phyloP scores from a whole-genome alignment of 2,113 vertebrate species.

The Pipa parva region DNA sequence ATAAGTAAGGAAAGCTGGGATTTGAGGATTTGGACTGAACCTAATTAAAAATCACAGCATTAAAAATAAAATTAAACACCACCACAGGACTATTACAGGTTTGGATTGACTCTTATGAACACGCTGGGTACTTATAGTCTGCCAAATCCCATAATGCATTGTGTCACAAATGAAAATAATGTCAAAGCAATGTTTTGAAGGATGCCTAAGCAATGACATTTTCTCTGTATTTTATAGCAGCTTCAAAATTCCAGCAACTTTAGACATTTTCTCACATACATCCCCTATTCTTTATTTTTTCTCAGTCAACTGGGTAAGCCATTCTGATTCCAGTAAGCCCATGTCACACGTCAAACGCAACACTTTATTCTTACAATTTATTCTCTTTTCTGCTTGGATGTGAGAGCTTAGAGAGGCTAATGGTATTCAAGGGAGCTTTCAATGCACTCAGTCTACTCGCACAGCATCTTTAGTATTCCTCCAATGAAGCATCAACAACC shows the following conservation, averaged over 20 bases:
- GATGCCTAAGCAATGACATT: not conserved
- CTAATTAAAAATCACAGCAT: no score
- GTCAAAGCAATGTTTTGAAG: not conserved
- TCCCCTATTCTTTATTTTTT: not conserved
- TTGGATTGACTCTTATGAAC: no score
- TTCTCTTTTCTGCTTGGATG: conserved; percentile 4
- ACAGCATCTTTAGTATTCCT: conserved; percentile 6
- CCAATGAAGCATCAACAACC: conserved; percentile 7
- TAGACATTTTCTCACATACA: conserved; percentile 4
- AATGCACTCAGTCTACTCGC: not conserved
- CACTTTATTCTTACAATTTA: conserved; percentile 15
- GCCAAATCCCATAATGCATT: not conserved
- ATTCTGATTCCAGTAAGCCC: not conserved
- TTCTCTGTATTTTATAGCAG: not conserved
- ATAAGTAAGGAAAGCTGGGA: no score
- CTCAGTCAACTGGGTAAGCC: not conserved
- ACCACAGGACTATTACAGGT: no score
- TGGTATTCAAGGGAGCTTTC: conserved; percentile 17
- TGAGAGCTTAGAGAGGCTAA: conserved; percentile 7
- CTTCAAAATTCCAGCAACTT: not conserved
- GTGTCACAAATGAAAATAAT: not conserved
- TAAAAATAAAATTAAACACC: no score
- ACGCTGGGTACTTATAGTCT: not conserved
- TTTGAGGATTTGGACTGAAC: no score
- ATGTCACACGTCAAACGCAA: conserved; percentile 5